Percentiles rank a stretch among this genome's conserved stretches.
phyloP scores from a whole-genome alignment of 2,113 vertebrate species.

The Columba livia region DNA sequence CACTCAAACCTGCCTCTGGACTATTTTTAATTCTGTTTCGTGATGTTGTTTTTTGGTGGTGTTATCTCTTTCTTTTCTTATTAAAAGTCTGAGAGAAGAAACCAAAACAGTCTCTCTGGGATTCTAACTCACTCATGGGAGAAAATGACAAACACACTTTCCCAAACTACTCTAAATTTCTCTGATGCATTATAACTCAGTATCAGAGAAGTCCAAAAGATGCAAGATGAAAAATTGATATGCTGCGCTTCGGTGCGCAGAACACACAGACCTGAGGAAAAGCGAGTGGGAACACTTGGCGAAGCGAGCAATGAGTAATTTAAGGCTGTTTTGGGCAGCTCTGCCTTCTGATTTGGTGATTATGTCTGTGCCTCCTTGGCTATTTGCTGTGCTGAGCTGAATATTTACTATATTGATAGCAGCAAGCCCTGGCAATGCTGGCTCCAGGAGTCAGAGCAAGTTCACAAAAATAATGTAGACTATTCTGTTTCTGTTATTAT shows the following conservation, averaged over 20 bases:
- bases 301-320: conserved; percentile 41
- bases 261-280: conserved; percentile 34
- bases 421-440: neutral
- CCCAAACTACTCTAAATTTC: conserved; percentile 44
- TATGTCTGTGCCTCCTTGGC: neutral
- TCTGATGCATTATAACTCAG: conserved; percentile 26
- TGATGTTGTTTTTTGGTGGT: neutral
- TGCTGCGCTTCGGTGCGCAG: conserved; percentile 41
- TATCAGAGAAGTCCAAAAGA: conserved; percentile 24
- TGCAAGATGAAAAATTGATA: conserved; percentile 66
- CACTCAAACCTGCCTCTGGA: neutral
- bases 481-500: neutral
- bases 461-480: conserved; percentile 5
- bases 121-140: conserved; percentile 20
- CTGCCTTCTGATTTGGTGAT: conserved; percentile 34
- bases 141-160: conserved; percentile 20
- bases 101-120: neutral
- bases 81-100: conserved; percentile 18
- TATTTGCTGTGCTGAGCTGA: conserved; percentile 27
- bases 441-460: neutral
- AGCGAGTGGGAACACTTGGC: conserved; percentile 42
- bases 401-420: conserved; percentile 10
- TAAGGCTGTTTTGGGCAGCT: conserved; percentile 43
- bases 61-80: conserved; percentile 17
- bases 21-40: conserved; percentile 20